Evolutionary conservation across 2,888 invertebrate genomes (phyloP).

Genomic region (Aleiodes alternator): DNA sequence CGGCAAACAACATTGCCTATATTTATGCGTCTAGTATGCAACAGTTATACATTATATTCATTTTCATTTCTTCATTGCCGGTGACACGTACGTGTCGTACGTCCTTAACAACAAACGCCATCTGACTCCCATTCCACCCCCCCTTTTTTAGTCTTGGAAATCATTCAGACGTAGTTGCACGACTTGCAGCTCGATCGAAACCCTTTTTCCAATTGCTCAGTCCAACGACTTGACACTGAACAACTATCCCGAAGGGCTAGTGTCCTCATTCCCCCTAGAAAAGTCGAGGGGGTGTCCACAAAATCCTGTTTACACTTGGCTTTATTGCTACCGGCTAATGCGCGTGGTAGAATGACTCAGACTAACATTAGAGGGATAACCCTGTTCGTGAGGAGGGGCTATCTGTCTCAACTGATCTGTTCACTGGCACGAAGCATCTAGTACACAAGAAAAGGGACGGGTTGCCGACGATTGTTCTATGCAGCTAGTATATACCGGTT

Average conservation of each 20-base stretch:
- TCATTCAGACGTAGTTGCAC: constrained; percentile 11
- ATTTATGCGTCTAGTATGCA: constrained; percentile 68
- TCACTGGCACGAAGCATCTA: constrained; percentile 42
- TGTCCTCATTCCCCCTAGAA: constrained; percentile 33
- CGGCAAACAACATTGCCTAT: constrained; percentile 62
- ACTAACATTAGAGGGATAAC: constrained; percentile 59
- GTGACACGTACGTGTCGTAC: neutral
- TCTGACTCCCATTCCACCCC: no score
- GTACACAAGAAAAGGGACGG: constrained; percentile 22
- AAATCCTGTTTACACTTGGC: constrained; percentile 67
- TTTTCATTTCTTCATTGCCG: constrained; percentile 54
- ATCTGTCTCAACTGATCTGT: constrained; percentile 67
- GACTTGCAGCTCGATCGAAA: constrained; percentile 28
- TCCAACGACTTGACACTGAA: constrained; percentile 49
- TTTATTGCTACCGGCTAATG: constrained; percentile 69
- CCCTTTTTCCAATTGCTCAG: constrained; percentile 26
- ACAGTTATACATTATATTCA: constrained; percentile 56
- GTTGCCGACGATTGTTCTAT: constrained; percentile 18
- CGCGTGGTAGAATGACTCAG: constrained; percentile 65
- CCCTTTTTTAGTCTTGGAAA: no score
- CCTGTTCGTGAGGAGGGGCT: constrained; percentile 67
- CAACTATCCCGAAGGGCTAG: constrained; percentile 43
- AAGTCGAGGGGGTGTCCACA: constrained; percentile 48
- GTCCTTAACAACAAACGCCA: no score
- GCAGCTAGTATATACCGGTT: constrained; percentile 8